Percentiles rank a stretch among this genome's conserved stretches.
phyloP scores from a whole-genome alignment of 2,888 invertebrate genomes.

The Oegoconia quadripuncta region DNA sequence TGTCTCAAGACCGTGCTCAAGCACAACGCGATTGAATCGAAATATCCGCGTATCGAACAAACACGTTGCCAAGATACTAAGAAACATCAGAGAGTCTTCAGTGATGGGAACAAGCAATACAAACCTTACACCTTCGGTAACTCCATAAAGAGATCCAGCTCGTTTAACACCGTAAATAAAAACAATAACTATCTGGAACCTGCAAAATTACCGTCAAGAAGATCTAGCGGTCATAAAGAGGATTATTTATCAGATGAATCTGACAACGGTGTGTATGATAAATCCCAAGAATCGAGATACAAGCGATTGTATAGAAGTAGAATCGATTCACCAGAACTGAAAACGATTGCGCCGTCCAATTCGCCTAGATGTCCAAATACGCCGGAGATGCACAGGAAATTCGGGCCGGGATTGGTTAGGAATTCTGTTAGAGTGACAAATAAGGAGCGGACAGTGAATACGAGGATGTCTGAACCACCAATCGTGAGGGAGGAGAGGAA shows the following conservation, averaged over 20 bases:
- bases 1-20: slow-evolving; percentile 65
- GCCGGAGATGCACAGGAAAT: slow-evolving; percentile 80
- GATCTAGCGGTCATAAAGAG: slow-evolving; percentile 56
- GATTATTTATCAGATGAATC: slow-evolving; percentile 63
- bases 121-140: slow-evolving; percentile 47
- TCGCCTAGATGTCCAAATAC: slow-evolving; percentile 80
- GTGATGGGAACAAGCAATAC: slow-evolving; percentile 47
- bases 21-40: slow-evolving; percentile 62
- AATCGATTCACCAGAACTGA: slow-evolving; percentile 78
- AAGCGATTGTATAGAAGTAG: slow-evolving; percentile 85
- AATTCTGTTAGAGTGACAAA: slow-evolving; percentile 60
- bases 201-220: slow-evolving; percentile 39
- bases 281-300: slow-evolving; percentile 69
- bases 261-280: slow-evolving; percentile 58
- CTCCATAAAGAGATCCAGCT: slow-evolving; percentile 83
- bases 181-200: slow-evolving; percentile 63
- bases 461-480: slow-evolving; percentile 80
- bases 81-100: slow-evolving; percentile 49
- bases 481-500: slow-evolving; percentile 56
- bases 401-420: slow-evolving; percentile 69
- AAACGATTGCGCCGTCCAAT: slow-evolving; percentile 65
- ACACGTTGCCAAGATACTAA: slow-evolving; percentile 63
- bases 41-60: slow-evolving; percentile 63
- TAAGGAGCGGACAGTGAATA: slow-evolving; percentile 76
- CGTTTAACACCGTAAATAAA: slow-evolving; percentile 78